Base-by-base conservation (phyloP, 2,113 vertebrate species). In the Aspiorhynchus laticeps region DNA sequence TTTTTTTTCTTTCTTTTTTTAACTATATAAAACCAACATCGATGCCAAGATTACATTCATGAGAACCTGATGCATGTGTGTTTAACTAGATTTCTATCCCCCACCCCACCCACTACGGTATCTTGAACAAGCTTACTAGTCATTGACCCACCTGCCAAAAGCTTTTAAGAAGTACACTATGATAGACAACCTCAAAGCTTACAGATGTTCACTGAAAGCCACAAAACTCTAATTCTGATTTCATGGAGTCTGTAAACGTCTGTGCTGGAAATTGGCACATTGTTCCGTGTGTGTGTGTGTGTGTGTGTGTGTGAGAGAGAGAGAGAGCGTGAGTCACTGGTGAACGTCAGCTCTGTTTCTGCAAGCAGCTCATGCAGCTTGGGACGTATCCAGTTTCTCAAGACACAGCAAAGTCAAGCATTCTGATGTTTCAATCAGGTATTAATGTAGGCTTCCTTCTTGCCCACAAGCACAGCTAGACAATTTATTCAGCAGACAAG, bases 301-400 rank as follows among this genome's bases (percentile, higher is more conserved):
- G 61, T 28, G 61, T 65, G 63, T 65, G 63, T 65, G 61, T 63
- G n/a, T 63, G 63, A 31, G 26, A 28, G 61, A 48, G n/a, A 28
- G 63, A 31, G 26, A 28, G 61, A 48, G 74, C 28, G 76, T 78
- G 76, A n/a, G 77, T 38, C 28, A 80, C 21, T 36, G 3, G 51
- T 38, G 51, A 59, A 80, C 12, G 31, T 80, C 11, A n/a, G 31
- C 77, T 48, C 36, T 5, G 3, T 74, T 74, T 74, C 21, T n/a
- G 10, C 36, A 74, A 24, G 71, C 71, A 74, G 38, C 69, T 73
- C 36, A 41, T 41, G 36, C 91, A 82, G 91, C 91, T 80, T 87
- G 28, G 1, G 78, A 59, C 71, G 76, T 84, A 86, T 91, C 93
- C 86, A 80, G 90, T 91, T 93, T 91, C 90, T 90, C 78, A 75